These are phyloP conservation scores for Stigmatopora argus DNA, from an alignment of 2,113 vertebrate species.

Conservation along the genomic window DNA sequence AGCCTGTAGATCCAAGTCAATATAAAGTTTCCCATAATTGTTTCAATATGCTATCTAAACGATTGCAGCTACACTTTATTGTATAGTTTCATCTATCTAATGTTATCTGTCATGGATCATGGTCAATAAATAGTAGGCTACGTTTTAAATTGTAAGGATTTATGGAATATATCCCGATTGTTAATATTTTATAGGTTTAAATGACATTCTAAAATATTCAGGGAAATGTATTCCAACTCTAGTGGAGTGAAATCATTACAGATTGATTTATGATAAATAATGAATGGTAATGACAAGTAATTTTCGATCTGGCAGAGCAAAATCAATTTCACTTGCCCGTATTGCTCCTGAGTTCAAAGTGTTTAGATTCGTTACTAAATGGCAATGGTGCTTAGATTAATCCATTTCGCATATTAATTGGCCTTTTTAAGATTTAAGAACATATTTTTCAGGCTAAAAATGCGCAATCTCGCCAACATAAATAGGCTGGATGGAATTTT, in stretches of 20 bases:
- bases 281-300: conserved; percentile 5
- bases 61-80: background rate
- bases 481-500: background rate
- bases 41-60: background rate
- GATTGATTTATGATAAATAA: conserved; percentile 7
- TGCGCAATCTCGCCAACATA: background rate
- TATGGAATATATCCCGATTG: background rate
- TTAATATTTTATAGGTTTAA: conserved; percentile 19
- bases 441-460: background rate
- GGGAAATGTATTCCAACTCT: conserved; percentile 13
- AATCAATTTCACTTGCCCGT: background rate
- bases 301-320: background rate
- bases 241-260: conserved; percentile 2
- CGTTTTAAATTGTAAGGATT: conserved; percentile 4
- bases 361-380: conserved; percentile 4
- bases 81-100: conserved; percentile 20
- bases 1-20: background rate
- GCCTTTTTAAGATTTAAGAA: background rate
- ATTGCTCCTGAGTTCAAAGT: background rate
- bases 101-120: conserved; percentile 19
- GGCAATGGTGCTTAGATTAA: background rate
- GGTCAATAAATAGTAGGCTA: conserved; percentile 4
- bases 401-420: background rate
- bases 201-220: conserved; percentile 30
- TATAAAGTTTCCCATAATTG: background rate